These are phyloP conservation scores for Neria commutata DNA, from an alignment of 2,888 invertebrate genomes.

Conservation along the genomic window DNA sequence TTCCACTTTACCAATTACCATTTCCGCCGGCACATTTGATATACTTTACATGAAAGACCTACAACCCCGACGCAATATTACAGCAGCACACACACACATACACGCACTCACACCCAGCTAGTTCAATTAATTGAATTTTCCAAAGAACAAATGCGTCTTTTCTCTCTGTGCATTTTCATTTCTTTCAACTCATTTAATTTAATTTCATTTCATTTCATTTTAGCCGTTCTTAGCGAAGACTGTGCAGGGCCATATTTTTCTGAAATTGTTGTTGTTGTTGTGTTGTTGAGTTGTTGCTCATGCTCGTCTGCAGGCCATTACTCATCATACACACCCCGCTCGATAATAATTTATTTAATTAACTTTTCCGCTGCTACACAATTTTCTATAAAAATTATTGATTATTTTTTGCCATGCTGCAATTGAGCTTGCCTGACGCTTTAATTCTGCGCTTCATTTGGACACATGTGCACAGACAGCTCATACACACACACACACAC, in stretches of 20 bases:
- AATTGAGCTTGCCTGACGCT: slow-evolving; percentile 17
- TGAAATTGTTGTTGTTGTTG: slow-evolving; percentile 12
- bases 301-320: slow-evolving; percentile 28
- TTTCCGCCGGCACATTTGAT: too few relatives aligned
- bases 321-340: slow-evolving; percentile 53
- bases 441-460: neutral
- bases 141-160: slow-evolving; percentile 37
- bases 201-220: slow-evolving; percentile 54
- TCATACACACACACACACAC: neutral
- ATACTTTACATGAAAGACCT: too few relatives aligned
- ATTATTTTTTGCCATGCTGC: slow-evolving; percentile 35
- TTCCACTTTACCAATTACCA: slow-evolving; percentile 36
- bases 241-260: too few relatives aligned
- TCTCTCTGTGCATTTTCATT: slow-evolving; percentile 48
- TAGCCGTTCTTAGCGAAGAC: too few relatives aligned
- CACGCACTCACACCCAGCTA: slow-evolving; percentile 3
- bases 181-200: slow-evolving; percentile 54
- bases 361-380: slow-evolving; percentile 49
- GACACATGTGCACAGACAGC: slow-evolving; percentile 1
- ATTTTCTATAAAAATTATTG: slow-evolving; percentile 47
- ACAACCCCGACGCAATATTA: neutral
- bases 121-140: slow-evolving; percentile 53
- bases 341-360: slow-evolving; percentile 54
- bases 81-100: slow-evolving; percentile 7
- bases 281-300: neutral